phyloP scores from a whole-genome alignment of 2,888 invertebrate genomes.

The Amorpha juglandis region DNA sequence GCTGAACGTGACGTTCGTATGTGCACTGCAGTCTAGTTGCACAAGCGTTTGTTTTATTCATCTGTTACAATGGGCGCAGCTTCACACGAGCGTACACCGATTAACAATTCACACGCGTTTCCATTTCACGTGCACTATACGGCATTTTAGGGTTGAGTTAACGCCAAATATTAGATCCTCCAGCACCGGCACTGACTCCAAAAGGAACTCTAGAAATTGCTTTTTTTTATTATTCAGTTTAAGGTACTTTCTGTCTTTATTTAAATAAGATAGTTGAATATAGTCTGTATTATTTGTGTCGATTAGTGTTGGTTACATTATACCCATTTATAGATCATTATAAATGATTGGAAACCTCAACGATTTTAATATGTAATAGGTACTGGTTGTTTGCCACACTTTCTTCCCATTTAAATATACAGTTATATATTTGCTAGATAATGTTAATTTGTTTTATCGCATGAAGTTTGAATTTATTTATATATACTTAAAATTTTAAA shows the following conservation, averaged over 20 bases:
- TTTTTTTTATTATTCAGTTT: too few relatives aligned
- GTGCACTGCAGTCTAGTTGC: conserved; percentile 15
- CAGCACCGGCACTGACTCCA: too few relatives aligned
- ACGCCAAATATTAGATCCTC: not conserved
- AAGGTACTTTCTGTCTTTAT: too few relatives aligned
- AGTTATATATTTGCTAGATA: not conserved
- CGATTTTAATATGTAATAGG: conserved; percentile 4
- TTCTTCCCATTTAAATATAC: conserved; percentile 1
- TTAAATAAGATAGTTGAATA: too few relatives aligned
- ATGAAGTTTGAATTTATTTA: too few relatives aligned
- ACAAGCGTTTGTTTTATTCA: conserved; percentile 47
- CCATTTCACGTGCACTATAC: conserved; percentile 38
- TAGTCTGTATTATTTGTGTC: too few relatives aligned
- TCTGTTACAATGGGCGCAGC: conserved; percentile 43
- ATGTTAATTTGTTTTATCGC: too few relatives aligned
- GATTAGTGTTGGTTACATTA: too few relatives aligned
- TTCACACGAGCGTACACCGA: conserved; percentile 35
- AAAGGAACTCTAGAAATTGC: too few relatives aligned
- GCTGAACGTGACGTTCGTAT: not conserved
- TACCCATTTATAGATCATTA: not conserved
- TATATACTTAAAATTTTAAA: too few relatives aligned
- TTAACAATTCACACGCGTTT: conserved; percentile 40
- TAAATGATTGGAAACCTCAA: conserved; percentile 13
- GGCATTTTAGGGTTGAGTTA: not conserved
- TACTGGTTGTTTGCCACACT: conserved; percentile 5